Conservation (phyloP, 2,888 invertebrate genomes). For the Caenorhabditis japonica region DNA sequence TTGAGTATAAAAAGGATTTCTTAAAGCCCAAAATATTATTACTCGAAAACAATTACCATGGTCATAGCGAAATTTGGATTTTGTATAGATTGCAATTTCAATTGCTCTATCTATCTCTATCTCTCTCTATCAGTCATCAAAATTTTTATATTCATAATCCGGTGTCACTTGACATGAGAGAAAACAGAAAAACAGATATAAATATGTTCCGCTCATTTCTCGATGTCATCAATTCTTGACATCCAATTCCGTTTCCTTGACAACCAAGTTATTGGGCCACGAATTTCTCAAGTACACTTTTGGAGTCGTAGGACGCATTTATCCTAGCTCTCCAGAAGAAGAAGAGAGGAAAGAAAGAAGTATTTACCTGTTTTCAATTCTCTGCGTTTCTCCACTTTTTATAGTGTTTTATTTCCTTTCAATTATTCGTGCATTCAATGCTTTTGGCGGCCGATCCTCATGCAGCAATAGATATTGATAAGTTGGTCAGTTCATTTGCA, state of each 20-base stretch:
- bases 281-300: conserved; percentile 38
- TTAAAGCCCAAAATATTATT: too few species aligned
- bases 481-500: conserved; percentile 47
- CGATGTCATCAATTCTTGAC: conserved; percentile 21
- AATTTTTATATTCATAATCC: too few species aligned
- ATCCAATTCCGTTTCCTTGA: conserved; percentile 28
- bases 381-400: conserved; percentile 8
- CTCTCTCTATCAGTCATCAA: too few species aligned
- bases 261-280: conserved; percentile 37
- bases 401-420: neutral
- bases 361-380: conserved; percentile 12
- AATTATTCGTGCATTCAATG: conserved; percentile 46
- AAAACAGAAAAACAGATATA: too few species aligned
- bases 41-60: too few species aligned
- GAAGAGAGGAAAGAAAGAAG: too few species aligned
- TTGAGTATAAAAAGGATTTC: too few species aligned
- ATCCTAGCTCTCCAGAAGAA: conserved; percentile 19
- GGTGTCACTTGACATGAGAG: too few species aligned
- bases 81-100: too few species aligned
- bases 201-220: neutral
- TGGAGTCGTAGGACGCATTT: conserved; percentile 28
- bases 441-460: conserved; percentile 58
- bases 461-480: conserved; percentile 57
- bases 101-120: too few species aligned
- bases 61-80: too few species aligned